Evolutionary conservation across 1,140 invertebrate genomes (phyloP).

Genomic region (Brachionus plicatilis): DNA sequence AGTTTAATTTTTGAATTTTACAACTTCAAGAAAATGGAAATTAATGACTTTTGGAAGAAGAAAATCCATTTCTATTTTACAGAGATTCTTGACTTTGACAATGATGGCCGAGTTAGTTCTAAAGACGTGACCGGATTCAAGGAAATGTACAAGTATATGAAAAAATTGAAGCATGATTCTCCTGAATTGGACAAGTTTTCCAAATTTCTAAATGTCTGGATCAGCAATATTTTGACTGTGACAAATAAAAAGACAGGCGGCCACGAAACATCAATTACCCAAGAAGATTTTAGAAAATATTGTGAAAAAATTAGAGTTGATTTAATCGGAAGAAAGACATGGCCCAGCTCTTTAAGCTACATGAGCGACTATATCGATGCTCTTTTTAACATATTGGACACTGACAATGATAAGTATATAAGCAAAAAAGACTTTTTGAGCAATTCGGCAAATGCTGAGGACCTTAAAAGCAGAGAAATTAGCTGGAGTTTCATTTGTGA

Average conservation of each 20-base stretch:
- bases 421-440: conserved; percentile 29
- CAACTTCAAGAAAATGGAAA: background rate
- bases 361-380: conserved; percentile 35
- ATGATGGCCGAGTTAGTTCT: background rate
- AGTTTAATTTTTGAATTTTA: background rate
- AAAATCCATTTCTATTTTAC: conserved; percentile 35
- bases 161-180: conserved; percentile 26
- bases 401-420: background rate
- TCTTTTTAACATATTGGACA: conserved; percentile 23
- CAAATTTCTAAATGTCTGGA: conserved; percentile 24
- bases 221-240: background rate
- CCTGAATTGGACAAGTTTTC: conserved; percentile 31
- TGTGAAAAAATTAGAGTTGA: conserved; percentile 32
- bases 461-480: conserved; percentile 20
- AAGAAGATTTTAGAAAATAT: conserved; percentile 30
- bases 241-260: conserved; percentile 21
- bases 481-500: conserved; percentile 22
- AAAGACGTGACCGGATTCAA: conserved; percentile 20
- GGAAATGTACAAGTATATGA: conserved; percentile 32
- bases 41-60: conserved; percentile 36
- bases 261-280: background rate
- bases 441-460: conserved; percentile 12
- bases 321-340: background rate
- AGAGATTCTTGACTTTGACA: conserved; percentile 36
- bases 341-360: conserved; percentile 21